These are phyloP conservation scores for Antechinus stuartii DNA, from an alignment of 2,113 vertebrate species.

Conservation along the genomic window DNA sequence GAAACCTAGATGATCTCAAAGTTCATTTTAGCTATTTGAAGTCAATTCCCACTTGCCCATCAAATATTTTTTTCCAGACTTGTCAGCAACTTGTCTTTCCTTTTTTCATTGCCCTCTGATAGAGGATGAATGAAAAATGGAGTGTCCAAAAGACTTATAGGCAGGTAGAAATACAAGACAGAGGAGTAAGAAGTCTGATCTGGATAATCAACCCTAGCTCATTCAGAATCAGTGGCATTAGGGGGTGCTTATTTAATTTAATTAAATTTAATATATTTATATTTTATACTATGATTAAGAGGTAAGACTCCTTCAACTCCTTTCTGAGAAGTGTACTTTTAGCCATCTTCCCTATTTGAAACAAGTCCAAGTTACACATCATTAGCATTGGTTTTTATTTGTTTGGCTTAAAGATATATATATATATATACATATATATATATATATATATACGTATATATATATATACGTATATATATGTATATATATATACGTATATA, in stretches of 20 bases:
- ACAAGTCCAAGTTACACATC: not conserved
- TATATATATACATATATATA: not conserved
- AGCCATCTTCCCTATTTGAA: not conserved
- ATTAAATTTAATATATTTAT: slow-evolving; percentile 6
- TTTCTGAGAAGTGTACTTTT: not conserved
- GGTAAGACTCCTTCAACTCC: not conserved
- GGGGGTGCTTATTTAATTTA: not conserved
- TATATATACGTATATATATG: no score
- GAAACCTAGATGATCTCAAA: slow-evolving; percentile 2
- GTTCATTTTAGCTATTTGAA: slow-evolving; percentile 26
- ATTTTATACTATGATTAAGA: not conserved
- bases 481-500: no score
- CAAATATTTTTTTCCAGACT: slow-evolving; percentile 19
- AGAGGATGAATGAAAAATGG: not conserved
- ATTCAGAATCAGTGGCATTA: not conserved
- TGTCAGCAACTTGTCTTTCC: not conserved
- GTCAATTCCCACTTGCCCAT: not conserved
- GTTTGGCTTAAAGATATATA: not conserved
- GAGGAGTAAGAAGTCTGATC: not conserved
- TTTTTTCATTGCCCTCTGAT: slow-evolving; percentile 7
- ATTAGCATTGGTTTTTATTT: not conserved
- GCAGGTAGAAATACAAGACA: not conserved
- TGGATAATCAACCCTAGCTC: slow-evolving; percentile 16
- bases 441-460: no score
- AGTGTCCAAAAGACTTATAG: slow-evolving; percentile 2